Evolutionary conservation across 2,797 vertebrate genomes (phyloP), one percentile per base, ranked within the genome.

Genomic region (Phrynocephalus guinanensis): DNA sequence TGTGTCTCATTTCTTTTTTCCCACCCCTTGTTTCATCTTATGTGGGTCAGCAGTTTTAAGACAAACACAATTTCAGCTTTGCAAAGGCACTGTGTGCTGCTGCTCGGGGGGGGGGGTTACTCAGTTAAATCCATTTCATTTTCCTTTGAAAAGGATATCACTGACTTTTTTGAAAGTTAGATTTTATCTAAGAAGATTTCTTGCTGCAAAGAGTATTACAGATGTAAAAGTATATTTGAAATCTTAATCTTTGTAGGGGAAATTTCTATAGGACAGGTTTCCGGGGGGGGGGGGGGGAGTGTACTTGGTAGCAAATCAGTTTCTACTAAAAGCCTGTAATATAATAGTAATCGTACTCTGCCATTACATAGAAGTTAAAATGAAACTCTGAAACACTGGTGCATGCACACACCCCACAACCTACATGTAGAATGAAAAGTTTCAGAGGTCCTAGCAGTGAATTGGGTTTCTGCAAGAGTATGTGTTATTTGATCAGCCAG

Each of bases 1-100:
- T 33, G 82, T 82, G 4, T 18, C 60, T 26, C n/a, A n/a, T 82
- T 67, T 38, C 2, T 91, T 89, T 82, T 82, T 6, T 18, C 0
- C 72, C 82, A 85, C 52, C 52, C 93, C n/a, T 91, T 91, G 77
- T 80, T 88, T 84, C 83, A 80, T 84, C 82, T 66, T 88, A 85
- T 26, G n/a, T 5, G 48, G 2, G n/a, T 4, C 86, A 87, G 84
- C 0, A 0, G 63, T 86, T 92, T 77, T 93, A 77, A 6, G 20
- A 1, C 5, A 1, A 4, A 76, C 83, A 79, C 63, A 6, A 73
- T 86, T 89, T 82, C 8, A 16, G 60, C n/a, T 30, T 80, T 71
- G 50, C 13, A 63, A 82, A 91, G 78, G 87, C 83, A 77, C 48
- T 67, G 77, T 70, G 33, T 84, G 38, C 38, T 44, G 38, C 38